Percentiles rank a stretch among this genome's conserved stretches.
Evolutionary conservation across 2,113 vertebrate genomes (phyloP).

Genomic region (Equus quagga): DNA sequence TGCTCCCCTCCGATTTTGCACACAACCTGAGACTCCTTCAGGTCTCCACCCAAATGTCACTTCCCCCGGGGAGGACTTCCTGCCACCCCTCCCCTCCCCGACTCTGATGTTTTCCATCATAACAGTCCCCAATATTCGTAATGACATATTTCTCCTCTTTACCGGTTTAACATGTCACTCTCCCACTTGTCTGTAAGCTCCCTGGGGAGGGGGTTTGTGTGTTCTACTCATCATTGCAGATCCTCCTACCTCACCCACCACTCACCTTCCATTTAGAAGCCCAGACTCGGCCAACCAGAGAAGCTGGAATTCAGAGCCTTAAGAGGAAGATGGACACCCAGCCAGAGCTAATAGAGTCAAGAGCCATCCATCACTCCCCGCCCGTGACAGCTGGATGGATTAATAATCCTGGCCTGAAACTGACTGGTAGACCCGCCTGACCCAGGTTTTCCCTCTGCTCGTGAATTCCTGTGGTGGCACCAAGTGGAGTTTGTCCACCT

Average conservation of each 20-base stretch:
- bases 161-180: not conserved
- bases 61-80: rapidly evolving
- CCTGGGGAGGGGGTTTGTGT: not conserved
- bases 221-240: not conserved
- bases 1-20: not conserved
- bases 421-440: not conserved
- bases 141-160: not conserved
- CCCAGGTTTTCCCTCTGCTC: not conserved
- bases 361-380: conserved; percentile 16
- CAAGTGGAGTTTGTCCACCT: not conserved
- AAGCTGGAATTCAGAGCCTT: not conserved
- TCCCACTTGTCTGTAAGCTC: not conserved
- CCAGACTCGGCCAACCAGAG: not conserved
- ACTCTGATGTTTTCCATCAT: not conserved
- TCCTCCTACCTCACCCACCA: not conserved
- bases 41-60: not conserved
- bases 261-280: not conserved
- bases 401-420: conserved; percentile 27
- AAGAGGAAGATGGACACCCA: not conserved
- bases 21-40: not conserved
- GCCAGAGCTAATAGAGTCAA: conserved; percentile 29
- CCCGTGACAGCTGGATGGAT: not conserved
- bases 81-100: too few relatives aligned
- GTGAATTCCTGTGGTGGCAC: not conserved
- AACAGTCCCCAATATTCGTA: not conserved